A percentile compares a stretch with the other conserved stretches of the same genome.
These are phyloP conservation scores for Mastacembelus armatus DNA, from an alignment of 2,797 vertebrate genomes.

Conservation along the genomic window DNA sequence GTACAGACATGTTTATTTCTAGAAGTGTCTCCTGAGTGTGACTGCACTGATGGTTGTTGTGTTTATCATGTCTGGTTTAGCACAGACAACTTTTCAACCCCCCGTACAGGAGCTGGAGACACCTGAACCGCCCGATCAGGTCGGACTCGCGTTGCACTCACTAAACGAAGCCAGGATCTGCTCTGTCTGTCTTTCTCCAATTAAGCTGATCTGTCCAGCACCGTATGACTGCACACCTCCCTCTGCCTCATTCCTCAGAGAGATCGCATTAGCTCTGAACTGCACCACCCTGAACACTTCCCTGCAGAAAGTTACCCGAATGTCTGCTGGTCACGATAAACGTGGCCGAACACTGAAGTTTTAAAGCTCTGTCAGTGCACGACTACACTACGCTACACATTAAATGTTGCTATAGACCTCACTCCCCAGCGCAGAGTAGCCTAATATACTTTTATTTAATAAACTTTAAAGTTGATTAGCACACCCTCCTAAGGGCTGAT, in stretches of 20 bases:
- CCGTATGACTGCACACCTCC: constrained; percentile 60
- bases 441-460: constrained; percentile 36
- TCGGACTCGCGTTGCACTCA: constrained; percentile 40
- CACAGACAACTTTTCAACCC: constrained; percentile 6
- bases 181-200: constrained; percentile 69
- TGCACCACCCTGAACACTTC: constrained; percentile 61
- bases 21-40: not conserved
- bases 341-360: too few relatives aligned
- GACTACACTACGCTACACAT: too few relatives aligned
- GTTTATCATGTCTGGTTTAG: not conserved
- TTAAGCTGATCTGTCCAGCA: constrained; percentile 69
- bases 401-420: constrained; percentile 22
- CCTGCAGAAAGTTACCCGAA: constrained; percentile 26
- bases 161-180: constrained; percentile 55
- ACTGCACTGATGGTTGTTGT: not conserved
- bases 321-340: too few relatives aligned
- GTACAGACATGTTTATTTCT: not conserved
- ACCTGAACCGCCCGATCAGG: constrained; percentile 36
- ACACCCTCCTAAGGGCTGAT: constrained; percentile 45
- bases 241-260: constrained; percentile 62
- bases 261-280: constrained; percentile 56
- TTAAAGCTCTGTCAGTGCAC: constrained; percentile 25
- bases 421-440: constrained; percentile 6
- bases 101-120: constrained; percentile 26
- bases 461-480: constrained; percentile 42